Percentiles rank a stretch among this genome's conserved stretches.
Conservation (phyloP, 2,113 vertebrate species). For the Corapipo altera region DNA sequence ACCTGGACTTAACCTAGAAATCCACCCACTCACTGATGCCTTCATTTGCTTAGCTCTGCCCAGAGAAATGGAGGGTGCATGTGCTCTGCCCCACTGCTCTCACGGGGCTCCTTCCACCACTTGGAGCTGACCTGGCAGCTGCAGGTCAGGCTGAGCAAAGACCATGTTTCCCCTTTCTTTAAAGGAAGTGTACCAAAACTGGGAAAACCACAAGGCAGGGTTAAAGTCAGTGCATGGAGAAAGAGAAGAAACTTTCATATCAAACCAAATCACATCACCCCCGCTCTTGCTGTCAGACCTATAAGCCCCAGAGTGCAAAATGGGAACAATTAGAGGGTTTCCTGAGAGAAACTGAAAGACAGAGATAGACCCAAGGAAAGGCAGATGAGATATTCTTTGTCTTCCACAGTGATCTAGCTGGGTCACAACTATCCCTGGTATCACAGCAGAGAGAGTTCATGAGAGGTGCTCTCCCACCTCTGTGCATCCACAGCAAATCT, state of each 20-base stretch:
- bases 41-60: neutral
- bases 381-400: neutral
- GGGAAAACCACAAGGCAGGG: neutral
- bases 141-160: neutral
- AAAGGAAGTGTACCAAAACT: neutral
- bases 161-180: neutral
- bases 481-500: accelerated
- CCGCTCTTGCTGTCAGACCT: neutral
- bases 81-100: neutral
- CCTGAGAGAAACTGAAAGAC: neutral
- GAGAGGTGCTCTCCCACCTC: neutral
- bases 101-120: neutral
- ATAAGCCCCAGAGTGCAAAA: neutral
- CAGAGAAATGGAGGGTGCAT: accelerated
- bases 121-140: neutral
- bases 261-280: neutral
- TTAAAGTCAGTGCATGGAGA: neutral
- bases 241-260: neutral
- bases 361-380: neutral
- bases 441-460: neutral
- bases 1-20: neutral
- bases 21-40: neutral
- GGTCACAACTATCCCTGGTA: neutral
- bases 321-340: neutral
- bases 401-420: neutral